phyloP scores from a whole-genome alignment of 1,140 invertebrate species.

The Andrena cerasifolii region DNA sequence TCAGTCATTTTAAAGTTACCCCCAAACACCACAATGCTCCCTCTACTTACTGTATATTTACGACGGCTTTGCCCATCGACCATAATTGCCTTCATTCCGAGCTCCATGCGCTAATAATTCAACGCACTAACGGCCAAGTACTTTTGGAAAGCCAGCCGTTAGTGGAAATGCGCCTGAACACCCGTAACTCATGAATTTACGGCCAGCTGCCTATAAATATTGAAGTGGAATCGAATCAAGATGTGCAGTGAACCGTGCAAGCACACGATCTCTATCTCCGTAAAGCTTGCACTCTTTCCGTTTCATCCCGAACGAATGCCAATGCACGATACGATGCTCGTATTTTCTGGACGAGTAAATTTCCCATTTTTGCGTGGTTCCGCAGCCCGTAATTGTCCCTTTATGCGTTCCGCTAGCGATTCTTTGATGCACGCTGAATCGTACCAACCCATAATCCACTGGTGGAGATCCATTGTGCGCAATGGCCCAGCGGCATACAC shows the following conservation, averaged over 20 bases:
- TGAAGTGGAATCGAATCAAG: conserved; percentile 32
- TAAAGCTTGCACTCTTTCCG: not conserved
- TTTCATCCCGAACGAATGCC: conserved; percentile 30
- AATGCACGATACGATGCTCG: not conserved
- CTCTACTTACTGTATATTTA: not conserved
- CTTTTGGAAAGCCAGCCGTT: not conserved
- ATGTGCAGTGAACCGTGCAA: conserved; percentile 3
- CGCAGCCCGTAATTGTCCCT: conserved; percentile 17
- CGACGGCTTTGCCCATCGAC: not conserved
- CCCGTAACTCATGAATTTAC: conserved; percentile 26
- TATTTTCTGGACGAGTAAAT: conserved; percentile 19
- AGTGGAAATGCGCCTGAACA: not conserved
- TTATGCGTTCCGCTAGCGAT: not conserved
- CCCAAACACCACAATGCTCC: not conserved
- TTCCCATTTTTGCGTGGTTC: conserved; percentile 17
- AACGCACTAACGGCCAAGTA: not conserved
- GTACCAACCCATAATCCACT: no score
- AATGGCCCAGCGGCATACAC: no score
- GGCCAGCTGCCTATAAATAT: conserved; percentile 34
- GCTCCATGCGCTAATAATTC: not conserved
- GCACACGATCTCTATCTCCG: conserved; percentile 13
- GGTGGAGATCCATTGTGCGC: no score
- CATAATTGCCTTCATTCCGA: not conserved
- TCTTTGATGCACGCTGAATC: no score
- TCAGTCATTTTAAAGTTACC: not conserved